Evolutionary conservation across 2,888 invertebrate genomes (phyloP), one percentile per base, ranked within the genome.

Genomic region (Uloborus plumipes): DNA sequence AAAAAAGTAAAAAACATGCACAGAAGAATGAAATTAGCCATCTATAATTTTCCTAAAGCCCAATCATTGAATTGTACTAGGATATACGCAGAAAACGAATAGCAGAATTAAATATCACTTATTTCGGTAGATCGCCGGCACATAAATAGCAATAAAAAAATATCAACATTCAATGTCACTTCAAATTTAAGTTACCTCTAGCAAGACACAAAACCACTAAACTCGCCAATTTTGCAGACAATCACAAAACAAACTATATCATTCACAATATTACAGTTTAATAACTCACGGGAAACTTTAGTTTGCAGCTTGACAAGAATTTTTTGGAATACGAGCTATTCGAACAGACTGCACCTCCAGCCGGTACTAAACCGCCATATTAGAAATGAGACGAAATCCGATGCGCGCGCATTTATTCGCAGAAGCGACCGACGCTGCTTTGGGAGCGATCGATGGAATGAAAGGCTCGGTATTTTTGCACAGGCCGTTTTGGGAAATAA

Each of bases 361-460:
- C 73, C 73, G 79, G 79, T 62, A 50, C 22, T 73, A 62, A 62
- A 73, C 79, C 73, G 73, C 79, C 79, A 80, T 80, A 62, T 80
- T 80, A 67, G 47, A 80, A 76, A 67, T 67, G 72, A 79, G 50
- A 67, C 58, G 62, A 15, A 58, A 70, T 20, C 11, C 58, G 50
- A n/a, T 67, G 77, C 77, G 77, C 77, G 59, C 76, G 77, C 77
- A 70, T 55, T 22, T 39, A 39, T 39, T 64, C 53, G 16, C 26
- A 26, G 75, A 39, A 39, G 61, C 18, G 75, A 76, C 49, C 55
- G 59, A 77, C 64, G 77, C 77, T 67, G 77, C 55, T 76, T 70
- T 71, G 55, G 62, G 77, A 77, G 65, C 77, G 51, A 77, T 77
- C 39, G 39, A 39, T 39, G 39, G 39, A 39, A 39, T 39, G 39